Evolutionary conservation across 1,140 invertebrate species (phyloP).

Genomic region (Dryas iulia): DNA sequence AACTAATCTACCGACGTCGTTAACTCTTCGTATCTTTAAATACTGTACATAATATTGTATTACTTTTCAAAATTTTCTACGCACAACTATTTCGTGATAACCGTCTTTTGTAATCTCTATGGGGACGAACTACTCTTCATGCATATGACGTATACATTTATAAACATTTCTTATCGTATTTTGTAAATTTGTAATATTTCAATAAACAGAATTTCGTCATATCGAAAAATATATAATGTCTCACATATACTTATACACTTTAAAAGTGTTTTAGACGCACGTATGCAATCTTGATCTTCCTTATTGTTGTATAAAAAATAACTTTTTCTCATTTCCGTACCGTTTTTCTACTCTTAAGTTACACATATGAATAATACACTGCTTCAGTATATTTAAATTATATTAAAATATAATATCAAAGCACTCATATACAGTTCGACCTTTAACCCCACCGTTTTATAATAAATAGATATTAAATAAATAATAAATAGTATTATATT

Average conservation of each 20-base stretch:
- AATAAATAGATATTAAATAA: neutral
- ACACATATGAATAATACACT: no score
- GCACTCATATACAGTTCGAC: constrained; percentile 11
- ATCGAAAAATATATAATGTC: neutral
- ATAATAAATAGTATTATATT: neutral
- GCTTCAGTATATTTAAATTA: neutral
- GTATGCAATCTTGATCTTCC: no score
- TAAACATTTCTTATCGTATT: neutral
- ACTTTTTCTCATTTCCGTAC: no score
- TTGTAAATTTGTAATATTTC: neutral
- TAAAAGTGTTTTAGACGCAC: no score
- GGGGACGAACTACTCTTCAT: constrained; percentile 1
- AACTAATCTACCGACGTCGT: constrained; percentile 54
- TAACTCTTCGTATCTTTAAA: constrained; percentile 50
- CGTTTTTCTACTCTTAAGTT: no score
- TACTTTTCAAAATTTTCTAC: constrained; percentile 70
- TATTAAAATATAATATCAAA: neutral
- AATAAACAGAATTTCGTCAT: no score
- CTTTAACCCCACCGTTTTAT: neutral
- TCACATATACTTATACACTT: neutral
- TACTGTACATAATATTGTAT: constrained; percentile 52
- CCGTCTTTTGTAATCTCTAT: constrained; percentile 25
- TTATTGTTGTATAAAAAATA: no score
- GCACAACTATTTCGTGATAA: constrained; percentile 72
- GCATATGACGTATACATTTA: constrained; percentile 3